These are phyloP conservation scores for Vespertilio murinus DNA, from an alignment of 2,797 vertebrate genomes.

Conservation along the genomic window DNA sequence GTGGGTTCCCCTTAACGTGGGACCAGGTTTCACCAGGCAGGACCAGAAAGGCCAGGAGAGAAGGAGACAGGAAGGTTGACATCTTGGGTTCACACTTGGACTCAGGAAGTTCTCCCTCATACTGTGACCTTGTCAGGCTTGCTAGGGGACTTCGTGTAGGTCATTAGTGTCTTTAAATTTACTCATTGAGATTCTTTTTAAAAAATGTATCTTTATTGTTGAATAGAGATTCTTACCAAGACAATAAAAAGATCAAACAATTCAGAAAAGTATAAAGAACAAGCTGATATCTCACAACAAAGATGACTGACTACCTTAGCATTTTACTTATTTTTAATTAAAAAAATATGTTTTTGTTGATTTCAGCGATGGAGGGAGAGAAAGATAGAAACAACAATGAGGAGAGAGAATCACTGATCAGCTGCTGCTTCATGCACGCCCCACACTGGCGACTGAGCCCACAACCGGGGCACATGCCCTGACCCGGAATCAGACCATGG, in stretches of 20 bases:
- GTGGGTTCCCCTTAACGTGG: neutral
- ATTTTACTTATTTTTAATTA: neutral
- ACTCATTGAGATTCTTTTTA: neutral
- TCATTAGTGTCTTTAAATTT: neutral
- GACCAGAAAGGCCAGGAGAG: neutral
- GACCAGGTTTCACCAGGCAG: fast-evolving
- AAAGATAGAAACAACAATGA: too few species aligned
- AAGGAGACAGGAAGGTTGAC: neutral
- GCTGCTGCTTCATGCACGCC: too few species aligned
- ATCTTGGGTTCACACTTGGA: fast-evolving
- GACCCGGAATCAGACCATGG: too few species aligned
- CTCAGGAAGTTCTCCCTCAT: fast-evolving
- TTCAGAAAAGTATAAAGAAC: neutral
- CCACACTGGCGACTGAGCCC: too few species aligned
- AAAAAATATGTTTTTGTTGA: too few species aligned
- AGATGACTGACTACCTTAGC: neutral
- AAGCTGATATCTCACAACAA: fast-evolving
- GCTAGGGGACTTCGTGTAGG: neutral
- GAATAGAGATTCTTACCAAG: neutral
- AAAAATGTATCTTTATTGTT: too few species aligned
- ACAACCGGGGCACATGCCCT: too few species aligned
- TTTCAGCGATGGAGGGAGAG: too few species aligned
- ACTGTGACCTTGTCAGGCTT: neutral
- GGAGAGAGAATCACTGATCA: too few species aligned
- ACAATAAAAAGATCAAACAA: neutral